A percentile compares a stretch with the other conserved stretches of the same genome.
Conservation (phyloP, 2,113 vertebrate species). For the Zosterops hypoxanthus region DNA sequence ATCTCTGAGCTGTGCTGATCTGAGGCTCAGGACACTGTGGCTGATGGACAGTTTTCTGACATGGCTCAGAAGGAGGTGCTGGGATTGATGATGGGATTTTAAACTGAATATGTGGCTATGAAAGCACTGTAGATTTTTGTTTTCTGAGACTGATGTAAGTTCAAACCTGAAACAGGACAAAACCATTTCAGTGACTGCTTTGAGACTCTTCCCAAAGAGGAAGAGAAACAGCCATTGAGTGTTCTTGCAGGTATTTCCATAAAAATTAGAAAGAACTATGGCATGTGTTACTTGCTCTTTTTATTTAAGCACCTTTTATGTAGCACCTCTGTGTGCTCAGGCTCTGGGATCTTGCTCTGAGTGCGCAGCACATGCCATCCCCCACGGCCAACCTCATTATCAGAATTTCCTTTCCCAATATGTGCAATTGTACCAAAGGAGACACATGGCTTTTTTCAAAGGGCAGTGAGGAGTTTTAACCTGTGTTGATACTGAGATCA, state of each 20-base stretch:
- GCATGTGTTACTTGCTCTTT: not conserved
- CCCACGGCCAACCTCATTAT: not conserved
- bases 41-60: not conserved
- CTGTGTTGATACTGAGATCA: not conserved
- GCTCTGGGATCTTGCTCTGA: not conserved
- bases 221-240: constrained; percentile 14
- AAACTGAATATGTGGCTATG: not conserved
- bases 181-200: not conserved
- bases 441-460: not conserved
- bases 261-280: not conserved
- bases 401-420: not conserved
- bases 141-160: not conserved
- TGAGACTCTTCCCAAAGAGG: constrained; percentile 29
- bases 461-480: not conserved
- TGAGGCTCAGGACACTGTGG: not conserved
- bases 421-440: not conserved
- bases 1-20: not conserved
- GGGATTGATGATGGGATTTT: not conserved
- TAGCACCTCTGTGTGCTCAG: not conserved
- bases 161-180: not conserved
- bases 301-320: not conserved
- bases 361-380: not conserved
- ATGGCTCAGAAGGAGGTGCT: not conserved
- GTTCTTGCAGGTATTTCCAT: not conserved
- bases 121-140: not conserved